Percentiles rank a stretch among this genome's conserved stretches.
These are phyloP conservation scores for Oxyruncus cristatus DNA, from an alignment of 2,113 vertebrate genomes.

Conservation along the genomic window DNA sequence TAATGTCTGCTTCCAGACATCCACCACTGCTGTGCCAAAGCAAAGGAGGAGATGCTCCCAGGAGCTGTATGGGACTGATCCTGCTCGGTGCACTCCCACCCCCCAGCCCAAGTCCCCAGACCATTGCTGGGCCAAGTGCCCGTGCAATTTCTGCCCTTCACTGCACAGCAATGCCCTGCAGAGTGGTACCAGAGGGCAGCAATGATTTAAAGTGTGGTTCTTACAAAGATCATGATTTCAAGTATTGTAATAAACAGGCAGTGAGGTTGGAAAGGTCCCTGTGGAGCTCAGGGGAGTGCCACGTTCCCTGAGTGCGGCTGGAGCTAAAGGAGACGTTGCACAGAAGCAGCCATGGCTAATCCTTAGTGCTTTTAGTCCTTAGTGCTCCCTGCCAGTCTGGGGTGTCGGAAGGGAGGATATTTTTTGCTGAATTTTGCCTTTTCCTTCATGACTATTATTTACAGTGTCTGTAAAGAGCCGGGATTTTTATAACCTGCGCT, in stretches of 20 bases:
- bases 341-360: background rate
- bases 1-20: background rate
- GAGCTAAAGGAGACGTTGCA: background rate
- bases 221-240: background rate
- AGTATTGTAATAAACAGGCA: background rate
- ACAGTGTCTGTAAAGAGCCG: background rate
- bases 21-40: background rate
- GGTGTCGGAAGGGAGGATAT: background rate
- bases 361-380: background rate
- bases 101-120: background rate
- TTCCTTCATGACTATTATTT: background rate
- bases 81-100: background rate
- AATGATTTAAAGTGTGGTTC: background rate
- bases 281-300: background rate
- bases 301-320: fast-evolving
- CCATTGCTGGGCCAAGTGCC: background rate
- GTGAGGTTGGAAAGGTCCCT: background rate
- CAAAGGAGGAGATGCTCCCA: background rate
- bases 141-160: fast-evolving
- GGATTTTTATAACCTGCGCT: background rate
- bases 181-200: background rate
- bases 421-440: background rate
- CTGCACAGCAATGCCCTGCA: background rate
- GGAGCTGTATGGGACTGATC: fast-evolving
- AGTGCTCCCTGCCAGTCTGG: fast-evolving